These are phyloP conservation scores for Phalacrocorax aristotelis DNA, from an alignment of 2,113 vertebrate species.

Conservation along the genomic window DNA sequence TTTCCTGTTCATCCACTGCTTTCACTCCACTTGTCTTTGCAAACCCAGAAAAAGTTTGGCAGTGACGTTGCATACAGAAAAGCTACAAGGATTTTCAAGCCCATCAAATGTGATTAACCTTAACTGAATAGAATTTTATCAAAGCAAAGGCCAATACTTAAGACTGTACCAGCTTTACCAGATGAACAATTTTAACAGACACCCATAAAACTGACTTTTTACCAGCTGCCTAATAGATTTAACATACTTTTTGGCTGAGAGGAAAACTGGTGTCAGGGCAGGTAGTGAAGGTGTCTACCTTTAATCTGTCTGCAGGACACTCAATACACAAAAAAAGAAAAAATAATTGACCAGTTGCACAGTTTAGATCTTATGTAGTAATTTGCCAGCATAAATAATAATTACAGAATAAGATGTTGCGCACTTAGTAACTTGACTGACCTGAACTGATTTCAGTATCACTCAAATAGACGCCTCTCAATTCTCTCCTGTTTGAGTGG, in stretches of 20 bases:
- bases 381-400: not conserved
- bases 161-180: not conserved
- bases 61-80: not conserved
- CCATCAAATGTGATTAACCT: not conserved
- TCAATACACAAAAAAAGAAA: not conserved
- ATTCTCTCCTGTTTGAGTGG: not conserved
- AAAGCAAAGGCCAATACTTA: not conserved
- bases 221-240: not conserved
- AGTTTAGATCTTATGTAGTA: not conserved
- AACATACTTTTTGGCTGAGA: not conserved
- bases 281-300: not conserved
- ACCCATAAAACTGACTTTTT: not conserved
- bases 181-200: slow-evolving; percentile 5
- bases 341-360: not conserved
- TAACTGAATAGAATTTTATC: not conserved
- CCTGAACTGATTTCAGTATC: not conserved
- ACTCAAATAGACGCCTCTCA: not conserved
- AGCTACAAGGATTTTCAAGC: not conserved
- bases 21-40: not conserved
- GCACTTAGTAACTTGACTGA: not conserved
- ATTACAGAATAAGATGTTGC: not conserved
- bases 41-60: not conserved
- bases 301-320: not conserved
- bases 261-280: not conserved
- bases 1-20: not conserved